These are phyloP conservation scores for Poecilia wingei DNA, from an alignment of 2,797 vertebrate genomes.

Conservation along the genomic window DNA sequence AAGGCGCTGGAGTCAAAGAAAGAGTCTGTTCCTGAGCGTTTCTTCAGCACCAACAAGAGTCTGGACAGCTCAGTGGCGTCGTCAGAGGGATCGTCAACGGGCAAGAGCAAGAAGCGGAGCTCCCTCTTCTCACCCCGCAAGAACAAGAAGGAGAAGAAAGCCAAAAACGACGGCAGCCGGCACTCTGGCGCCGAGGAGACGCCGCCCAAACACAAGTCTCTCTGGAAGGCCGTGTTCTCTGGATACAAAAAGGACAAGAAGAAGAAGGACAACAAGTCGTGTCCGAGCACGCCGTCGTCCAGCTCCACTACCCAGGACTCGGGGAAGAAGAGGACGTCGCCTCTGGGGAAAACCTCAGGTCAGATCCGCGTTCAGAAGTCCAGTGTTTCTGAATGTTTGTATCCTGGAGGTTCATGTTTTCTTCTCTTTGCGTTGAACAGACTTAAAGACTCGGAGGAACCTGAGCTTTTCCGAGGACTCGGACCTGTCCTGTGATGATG, in stretches of 20 bases:
- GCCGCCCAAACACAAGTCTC: constrained; percentile 88
- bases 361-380: not conserved
- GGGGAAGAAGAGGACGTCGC: constrained; percentile 82
- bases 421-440: constrained; percentile 63
- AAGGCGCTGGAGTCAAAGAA: constrained; percentile 82
- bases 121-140: constrained; percentile 97
- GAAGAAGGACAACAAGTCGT: constrained; percentile 92
- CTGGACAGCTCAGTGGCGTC: constrained; percentile 90
- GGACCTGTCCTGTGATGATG: constrained; percentile 94
- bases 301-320: constrained; percentile 90
- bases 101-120: constrained; percentile 93
- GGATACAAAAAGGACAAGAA: constrained; percentile 98
- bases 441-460: constrained; percentile 88
- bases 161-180: constrained; percentile 86
- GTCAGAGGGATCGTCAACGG: constrained; percentile 86
- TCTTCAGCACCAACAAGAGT: constrained; percentile 84
- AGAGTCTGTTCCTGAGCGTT: constrained; percentile 82
- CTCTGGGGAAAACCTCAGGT: constrained; percentile 86
- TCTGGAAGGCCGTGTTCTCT: constrained; percentile 97
- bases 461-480: constrained; percentile 97
- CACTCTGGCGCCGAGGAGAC: constrained; percentile 84
- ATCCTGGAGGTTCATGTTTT: not conserved
- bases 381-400: not conserved
- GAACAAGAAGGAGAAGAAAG: constrained; percentile 95
- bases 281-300: constrained; percentile 92